Percentiles rank a stretch among this genome's conserved stretches.
Evolutionary conservation across 2,797 vertebrate genomes (phyloP).

Genomic region (Cygnus olor): DNA sequence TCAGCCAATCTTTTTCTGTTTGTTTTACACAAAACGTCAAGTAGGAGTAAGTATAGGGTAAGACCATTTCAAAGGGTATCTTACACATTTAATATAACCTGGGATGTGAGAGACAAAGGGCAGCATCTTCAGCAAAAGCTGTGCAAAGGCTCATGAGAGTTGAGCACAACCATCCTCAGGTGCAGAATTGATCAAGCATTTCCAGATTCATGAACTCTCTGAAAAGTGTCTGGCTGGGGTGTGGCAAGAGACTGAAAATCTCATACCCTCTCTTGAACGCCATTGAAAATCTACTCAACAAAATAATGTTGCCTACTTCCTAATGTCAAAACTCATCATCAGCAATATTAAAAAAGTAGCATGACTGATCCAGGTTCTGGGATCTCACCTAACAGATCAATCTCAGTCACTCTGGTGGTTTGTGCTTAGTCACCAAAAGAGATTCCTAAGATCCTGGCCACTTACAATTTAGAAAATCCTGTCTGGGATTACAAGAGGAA

Average conservation of each 20-base stretch:
- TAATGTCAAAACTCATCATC: not conserved
- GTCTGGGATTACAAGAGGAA: not conserved
- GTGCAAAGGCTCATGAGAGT: fast-evolving
- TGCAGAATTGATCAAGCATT: not conserved
- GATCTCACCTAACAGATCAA: not conserved
- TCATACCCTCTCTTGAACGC: not conserved
- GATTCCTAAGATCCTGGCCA: not conserved
- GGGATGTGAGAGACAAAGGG: not conserved
- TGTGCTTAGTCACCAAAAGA: not conserved
- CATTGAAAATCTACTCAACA: not conserved
- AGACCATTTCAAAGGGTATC: not conserved
- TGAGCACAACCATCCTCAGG: not conserved
- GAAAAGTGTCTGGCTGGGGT: not conserved
- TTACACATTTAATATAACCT: not conserved
- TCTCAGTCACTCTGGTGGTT: not conserved
- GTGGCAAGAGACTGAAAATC: not conserved
- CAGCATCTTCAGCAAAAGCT: not conserved
- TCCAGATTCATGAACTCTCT: not conserved
- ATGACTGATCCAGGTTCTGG: not conserved
- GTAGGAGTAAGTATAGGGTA: not conserved
- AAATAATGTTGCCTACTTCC: not conserved
- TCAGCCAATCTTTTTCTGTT: not conserved
- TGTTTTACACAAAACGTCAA: not conserved
- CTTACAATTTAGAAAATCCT: not conserved
- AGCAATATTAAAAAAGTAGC: not conserved